Percentiles rank a stretch among this genome's conserved stretches.
Evolutionary conservation across 2,888 invertebrate genomes (phyloP).

Genomic region (Drosophila algonquin): DNA sequence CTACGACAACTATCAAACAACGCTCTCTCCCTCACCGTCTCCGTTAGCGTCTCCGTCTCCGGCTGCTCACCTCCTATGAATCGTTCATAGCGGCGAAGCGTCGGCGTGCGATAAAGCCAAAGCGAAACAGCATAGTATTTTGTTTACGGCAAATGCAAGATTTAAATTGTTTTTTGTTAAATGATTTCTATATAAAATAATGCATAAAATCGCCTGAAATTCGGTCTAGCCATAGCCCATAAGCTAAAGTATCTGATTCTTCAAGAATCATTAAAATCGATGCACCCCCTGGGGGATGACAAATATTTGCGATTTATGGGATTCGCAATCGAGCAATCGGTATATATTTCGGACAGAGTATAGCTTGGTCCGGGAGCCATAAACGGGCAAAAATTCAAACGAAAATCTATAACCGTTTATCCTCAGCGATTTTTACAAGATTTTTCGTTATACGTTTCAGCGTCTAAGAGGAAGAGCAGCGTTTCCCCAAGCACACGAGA

Average conservation of each 20-base stretch:
- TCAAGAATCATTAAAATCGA: slow-evolving; percentile 74
- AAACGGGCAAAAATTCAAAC: slow-evolving; percentile 37
- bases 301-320: slow-evolving; percentile 51
- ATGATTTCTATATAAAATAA: slow-evolving; percentile 64
- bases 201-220: slow-evolving; percentile 33
- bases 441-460: slow-evolving; percentile 55
- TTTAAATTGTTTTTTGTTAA: slow-evolving; percentile 81
- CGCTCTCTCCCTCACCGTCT: slow-evolving; percentile 5
- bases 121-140: slow-evolving; percentile 47
- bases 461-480: slow-evolving; percentile 26
- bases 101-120: slow-evolving; percentile 65
- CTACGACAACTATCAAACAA: neutral
- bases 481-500: slow-evolving; percentile 6
- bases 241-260: slow-evolving; percentile 72
- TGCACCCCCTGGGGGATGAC: slow-evolving; percentile 20
- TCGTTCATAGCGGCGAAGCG: slow-evolving; percentile 37
- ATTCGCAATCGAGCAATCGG: slow-evolving; percentile 16
- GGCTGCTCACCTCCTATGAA: slow-evolving; percentile 1
- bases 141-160: slow-evolving; percentile 67
- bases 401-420: slow-evolving; percentile 45
- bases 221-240: neutral
- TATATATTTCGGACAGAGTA: neutral
- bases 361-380: neutral
- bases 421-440: slow-evolving; percentile 70
- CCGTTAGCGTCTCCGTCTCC: neutral